These are phyloP conservation scores for Malurus melanocephalus DNA, from an alignment of 2,113 vertebrate species.

Conservation along the genomic window DNA sequence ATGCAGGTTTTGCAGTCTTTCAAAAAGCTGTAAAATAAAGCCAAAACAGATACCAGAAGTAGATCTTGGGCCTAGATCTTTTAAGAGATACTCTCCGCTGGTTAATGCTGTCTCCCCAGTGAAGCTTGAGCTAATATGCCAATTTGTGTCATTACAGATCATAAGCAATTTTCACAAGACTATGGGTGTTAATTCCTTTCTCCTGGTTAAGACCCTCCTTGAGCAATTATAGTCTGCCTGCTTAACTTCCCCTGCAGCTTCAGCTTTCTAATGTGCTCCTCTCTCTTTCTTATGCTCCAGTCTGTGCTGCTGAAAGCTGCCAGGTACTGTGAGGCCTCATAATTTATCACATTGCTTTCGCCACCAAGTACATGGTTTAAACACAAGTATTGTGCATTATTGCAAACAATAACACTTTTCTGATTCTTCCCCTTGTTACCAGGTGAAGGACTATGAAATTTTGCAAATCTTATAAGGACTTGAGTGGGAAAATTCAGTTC, in stretches of 20 bases:
- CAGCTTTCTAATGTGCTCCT: background rate
- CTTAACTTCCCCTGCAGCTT: slow-evolving; percentile 19
- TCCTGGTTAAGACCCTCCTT: slow-evolving; percentile 15
- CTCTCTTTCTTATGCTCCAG: background rate
- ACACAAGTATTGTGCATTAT: background rate
- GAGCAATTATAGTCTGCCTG: slow-evolving; percentile 8
- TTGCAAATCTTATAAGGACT: background rate
- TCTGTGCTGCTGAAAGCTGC: background rate
- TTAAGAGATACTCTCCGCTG: background rate
- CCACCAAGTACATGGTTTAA: background rate
- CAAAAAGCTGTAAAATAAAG: background rate
- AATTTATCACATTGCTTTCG: background rate
- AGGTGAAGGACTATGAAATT: background rate
- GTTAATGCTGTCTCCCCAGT: background rate
- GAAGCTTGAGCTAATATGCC: background rate
- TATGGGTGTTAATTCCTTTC: slow-evolving; percentile 47
- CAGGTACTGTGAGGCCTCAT: background rate
- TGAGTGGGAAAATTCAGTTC: background rate
- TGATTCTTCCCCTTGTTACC: background rate
- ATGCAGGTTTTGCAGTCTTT: background rate
- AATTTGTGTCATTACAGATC: slow-evolving; percentile 22
- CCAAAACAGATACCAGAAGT: background rate
- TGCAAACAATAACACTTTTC: background rate
- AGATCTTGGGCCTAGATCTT: background rate
- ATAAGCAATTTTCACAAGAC: slow-evolving; percentile 50